Evolutionary conservation across 2,888 invertebrate species (phyloP), one percentile per base, ranked within the genome.

Genomic region (Synergus japonicus): DNA sequence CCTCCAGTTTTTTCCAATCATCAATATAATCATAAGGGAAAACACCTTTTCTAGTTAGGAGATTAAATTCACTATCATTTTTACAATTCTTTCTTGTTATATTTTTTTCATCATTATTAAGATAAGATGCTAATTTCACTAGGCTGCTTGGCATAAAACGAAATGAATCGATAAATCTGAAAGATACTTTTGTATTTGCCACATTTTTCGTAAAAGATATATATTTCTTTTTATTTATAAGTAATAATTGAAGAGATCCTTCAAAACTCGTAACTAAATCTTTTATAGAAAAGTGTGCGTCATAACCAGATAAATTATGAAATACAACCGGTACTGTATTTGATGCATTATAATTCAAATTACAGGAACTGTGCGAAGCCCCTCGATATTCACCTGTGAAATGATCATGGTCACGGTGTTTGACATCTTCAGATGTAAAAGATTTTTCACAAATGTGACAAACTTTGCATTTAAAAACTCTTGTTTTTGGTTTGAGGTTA

Each of bases 221-320:
- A n/a, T n/a, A n/a, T n/a, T 85, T 85, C 82, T 92, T 89, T 76
- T 88, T 88, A 66, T 86, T 89, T 49, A 85, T 64, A 0, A 90
- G 84, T 46, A 91, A 83, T 5, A 90, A 65, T 12, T 76, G 78
- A 10, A 89, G 81, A 9, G 67, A 22, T 10, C 86, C 85, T 15
- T 80, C 81, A 76, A 81, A 78, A 29, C n/a, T 29, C 22, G 9
- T 73, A 0, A 49, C 77, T 12, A 88, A 64, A 41, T 84, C 83
- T 81, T 82, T 84, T 12, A 89, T 86, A 13, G 89, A 81, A 67
- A 89, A 87, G 46, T 78, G 83, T 3, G 78, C 66, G 58, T 79
- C 81, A 76, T 84, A 82, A 8, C 82, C 82, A 8, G 77, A 80
- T 13, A 90, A 84, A 83, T 90, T 90, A 78, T 90, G 90, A 76